These are phyloP conservation scores for Limnephilus auricula DNA, from an alignment of 2,888 invertebrate genomes.

Conservation along the genomic window DNA sequence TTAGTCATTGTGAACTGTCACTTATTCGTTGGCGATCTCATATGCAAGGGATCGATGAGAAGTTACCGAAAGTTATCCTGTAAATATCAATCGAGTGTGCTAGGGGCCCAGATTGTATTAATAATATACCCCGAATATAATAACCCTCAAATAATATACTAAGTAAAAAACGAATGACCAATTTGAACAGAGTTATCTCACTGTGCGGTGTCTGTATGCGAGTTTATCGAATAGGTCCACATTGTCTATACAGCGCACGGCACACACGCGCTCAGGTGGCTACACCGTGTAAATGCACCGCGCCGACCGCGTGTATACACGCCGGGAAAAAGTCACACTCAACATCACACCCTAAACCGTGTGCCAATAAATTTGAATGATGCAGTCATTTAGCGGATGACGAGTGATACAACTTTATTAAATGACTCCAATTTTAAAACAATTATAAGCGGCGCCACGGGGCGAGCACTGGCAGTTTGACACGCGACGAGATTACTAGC, in stretches of 20 bases:
- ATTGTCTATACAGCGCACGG: neutral
- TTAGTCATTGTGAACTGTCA: too few species aligned
- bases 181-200: neutral
- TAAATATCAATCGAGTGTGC: too few species aligned
- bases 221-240: neutral
- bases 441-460: neutral
- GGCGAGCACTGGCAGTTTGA: constrained; percentile 19
- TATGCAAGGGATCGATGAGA: too few species aligned
- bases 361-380: constrained; percentile 44
- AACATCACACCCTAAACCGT: constrained; percentile 4
- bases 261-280: neutral
- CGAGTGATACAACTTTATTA: constrained; percentile 42
- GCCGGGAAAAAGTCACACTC: neutral
- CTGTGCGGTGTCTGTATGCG: neutral
- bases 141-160: too few species aligned
- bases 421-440: constrained; percentile 48
- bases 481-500: neutral
- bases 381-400: constrained; percentile 39
- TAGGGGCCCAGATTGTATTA: too few species aligned
- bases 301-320: neutral
- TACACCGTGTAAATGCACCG: neutral
- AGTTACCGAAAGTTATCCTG: too few species aligned
- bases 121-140: too few species aligned
- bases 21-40: too few species aligned
- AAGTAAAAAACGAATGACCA: too few species aligned